Conservation (phyloP, 2,797 vertebrate genomes). For the Acipenser oxyrinchus region DNA sequence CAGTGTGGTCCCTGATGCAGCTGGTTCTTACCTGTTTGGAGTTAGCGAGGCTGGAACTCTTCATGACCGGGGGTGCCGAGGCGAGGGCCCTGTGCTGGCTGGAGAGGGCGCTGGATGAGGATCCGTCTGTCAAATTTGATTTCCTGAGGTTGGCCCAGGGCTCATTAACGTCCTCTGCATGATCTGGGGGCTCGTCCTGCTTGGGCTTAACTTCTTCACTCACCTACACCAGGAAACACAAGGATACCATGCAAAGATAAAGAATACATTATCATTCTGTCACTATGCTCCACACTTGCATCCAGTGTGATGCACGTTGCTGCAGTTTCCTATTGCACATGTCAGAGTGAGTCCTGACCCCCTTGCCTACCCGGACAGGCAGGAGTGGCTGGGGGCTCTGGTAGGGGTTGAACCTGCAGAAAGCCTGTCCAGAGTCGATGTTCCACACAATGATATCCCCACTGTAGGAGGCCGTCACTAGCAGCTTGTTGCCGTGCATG, state of each 20-base stretch:
- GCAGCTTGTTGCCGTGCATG: constrained; percentile 35
- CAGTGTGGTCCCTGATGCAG: too few relatives aligned
- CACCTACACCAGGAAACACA: background rate
- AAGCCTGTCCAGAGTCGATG: constrained; percentile 22
- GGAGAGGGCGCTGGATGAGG: background rate
- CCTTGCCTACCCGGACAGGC: constrained; percentile 30
- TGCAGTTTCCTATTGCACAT: too few relatives aligned
- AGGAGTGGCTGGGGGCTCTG: constrained; percentile 27
- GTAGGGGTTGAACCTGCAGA: constrained; percentile 35
- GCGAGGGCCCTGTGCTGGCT: constrained; percentile 10
- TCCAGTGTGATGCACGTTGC: too few relatives aligned
- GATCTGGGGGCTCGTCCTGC: background rate
- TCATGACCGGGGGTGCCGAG: constrained; percentile 14
- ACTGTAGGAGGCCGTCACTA: constrained; percentile 41
- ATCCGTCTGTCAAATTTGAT: too few relatives aligned
- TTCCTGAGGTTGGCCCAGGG: too few relatives aligned
- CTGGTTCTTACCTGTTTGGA: background rate
- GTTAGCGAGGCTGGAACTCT: background rate
- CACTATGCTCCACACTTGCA: too few relatives aligned
- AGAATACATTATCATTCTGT: too few relatives aligned
- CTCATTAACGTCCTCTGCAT: background rate
- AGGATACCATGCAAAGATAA: background rate
- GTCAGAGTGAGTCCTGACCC: too few relatives aligned
- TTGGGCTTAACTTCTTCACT: background rate
- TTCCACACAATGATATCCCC: constrained; percentile 46